Base-by-base conservation (phyloP, 2,797 vertebrate species). In the Morus bassanus region DNA sequence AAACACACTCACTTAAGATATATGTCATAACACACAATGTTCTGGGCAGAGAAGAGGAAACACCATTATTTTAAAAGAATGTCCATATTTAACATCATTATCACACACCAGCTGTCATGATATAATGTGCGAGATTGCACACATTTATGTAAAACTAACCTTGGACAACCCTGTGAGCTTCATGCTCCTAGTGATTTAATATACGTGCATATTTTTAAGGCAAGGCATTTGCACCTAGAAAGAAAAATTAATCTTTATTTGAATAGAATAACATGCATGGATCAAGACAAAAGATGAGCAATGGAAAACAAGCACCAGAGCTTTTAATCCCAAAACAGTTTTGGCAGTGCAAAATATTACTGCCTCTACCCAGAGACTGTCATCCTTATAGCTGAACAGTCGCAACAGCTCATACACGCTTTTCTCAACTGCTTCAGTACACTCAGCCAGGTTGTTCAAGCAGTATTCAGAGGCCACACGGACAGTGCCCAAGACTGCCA, bases 51-150 rank as follows among this genome's bases (percentile, higher is more conserved):
- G 74, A 91, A 93, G 43, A 94, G 93, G 91, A 96, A 96, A 90
- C 60, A 92, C 88, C 56, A 70, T 77, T 96, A 96, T 77, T 93
- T 93, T 89, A 87, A 90, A 95, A 93, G 82, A 91, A 89, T 18
- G 90, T 89, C 91, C 96, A 68, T 70, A 94, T 94, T 92, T 95
- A 92, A 96, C 81, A 94, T 94, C 56, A 94, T 77, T 91, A 94
- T 94, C 93, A 94, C 94, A 92, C 74, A 91, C 93, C 94, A 95
- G 88, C 93, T 96, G 96, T 82, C 96, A 92, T 43, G 69, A 78
- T 78, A 65, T 24, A 91, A 93, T 0, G 7, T 77, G 90, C 5
- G 9, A 94, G 73, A 86, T 82, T 18, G 80, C 74, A 88, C 85
- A 86, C 33, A 51, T 78, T 93, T 81, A 90, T 67, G 79, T 76